Evolutionary conservation across 2,797 vertebrate genomes (phyloP).

Genomic region (Oreochromis grahami): DNA sequence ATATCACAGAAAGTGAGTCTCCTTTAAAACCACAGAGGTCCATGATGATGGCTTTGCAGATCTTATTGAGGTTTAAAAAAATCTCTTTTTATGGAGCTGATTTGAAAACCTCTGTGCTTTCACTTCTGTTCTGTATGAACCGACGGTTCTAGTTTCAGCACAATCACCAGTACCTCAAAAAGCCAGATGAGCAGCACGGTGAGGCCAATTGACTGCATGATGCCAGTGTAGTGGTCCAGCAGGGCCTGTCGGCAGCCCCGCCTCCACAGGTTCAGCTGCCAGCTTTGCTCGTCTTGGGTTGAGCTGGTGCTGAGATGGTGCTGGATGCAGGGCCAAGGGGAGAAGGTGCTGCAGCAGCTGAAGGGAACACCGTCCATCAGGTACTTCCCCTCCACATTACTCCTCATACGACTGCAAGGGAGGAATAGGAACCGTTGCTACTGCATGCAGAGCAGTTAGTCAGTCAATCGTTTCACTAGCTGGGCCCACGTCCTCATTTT

Average conservation of each 20-base stretch:
- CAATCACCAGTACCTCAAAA: conserved; percentile 80
- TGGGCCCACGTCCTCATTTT: neutral
- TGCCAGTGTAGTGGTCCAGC: conserved; percentile 81
- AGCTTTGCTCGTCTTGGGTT: conserved; percentile 75
- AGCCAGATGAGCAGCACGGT: conserved; percentile 83
- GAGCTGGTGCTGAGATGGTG: conserved; percentile 80
- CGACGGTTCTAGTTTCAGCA: neutral
- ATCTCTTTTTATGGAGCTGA: neutral
- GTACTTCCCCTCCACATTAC: conserved; percentile 82
- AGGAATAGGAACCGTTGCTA: neutral
- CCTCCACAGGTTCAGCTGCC: conserved; percentile 84
- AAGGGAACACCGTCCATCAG: conserved; percentile 85
- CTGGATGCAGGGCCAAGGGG: conserved; percentile 87
- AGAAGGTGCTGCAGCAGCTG: conserved; percentile 87
- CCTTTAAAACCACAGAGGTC: neutral
- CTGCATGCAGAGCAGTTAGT: neutral
- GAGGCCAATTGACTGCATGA: conserved; percentile 81
- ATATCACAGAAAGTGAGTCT: neutral
- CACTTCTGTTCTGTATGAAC: neutral
- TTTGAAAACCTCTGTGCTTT: neutral
- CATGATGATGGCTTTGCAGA: neutral
- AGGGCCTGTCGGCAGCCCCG: conserved; percentile 82
- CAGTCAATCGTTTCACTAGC: neutral
- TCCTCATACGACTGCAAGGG: conserved; percentile 76
- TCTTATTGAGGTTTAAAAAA: neutral